These are phyloP conservation scores for Cremastinae sp. DNA, from an alignment of 2,888 invertebrate species.

Conservation along the genomic window DNA sequence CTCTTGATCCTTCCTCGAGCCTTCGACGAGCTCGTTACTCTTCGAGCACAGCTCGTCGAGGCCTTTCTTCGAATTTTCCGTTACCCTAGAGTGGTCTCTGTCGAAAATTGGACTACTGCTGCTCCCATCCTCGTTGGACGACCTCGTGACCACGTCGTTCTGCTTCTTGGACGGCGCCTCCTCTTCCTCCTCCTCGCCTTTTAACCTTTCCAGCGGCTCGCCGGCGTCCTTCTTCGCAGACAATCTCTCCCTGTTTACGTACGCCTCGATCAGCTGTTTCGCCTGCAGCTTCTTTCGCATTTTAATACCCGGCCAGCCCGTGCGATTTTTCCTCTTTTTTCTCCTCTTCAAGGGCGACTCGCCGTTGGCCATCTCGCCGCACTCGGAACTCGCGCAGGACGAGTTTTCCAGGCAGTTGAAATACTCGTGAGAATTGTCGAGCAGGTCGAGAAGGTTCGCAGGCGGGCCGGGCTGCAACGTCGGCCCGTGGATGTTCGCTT, in stretches of 20 bases:
- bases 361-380: slow-evolving; percentile 70
- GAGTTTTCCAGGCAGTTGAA: slow-evolving; percentile 75
- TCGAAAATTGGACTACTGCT: no score
- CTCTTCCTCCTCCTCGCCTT: slow-evolving; percentile 39
- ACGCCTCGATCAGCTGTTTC: slow-evolving; percentile 63
- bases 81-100: background rate
- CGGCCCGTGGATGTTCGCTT: slow-evolving; percentile 57
- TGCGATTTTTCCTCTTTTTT: slow-evolving; percentile 88
- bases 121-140: no score
- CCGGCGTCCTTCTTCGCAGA: slow-evolving; percentile 67
- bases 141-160: background rate
- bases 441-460: slow-evolving; percentile 73
- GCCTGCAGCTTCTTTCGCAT: slow-evolving; percentile 71
- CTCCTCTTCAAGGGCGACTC: slow-evolving; percentile 80
- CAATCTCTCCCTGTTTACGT: slow-evolving; percentile 59
- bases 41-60: background rate
- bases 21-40: slow-evolving; percentile 45
- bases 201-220: slow-evolving; percentile 21
- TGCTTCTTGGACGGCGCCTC: slow-evolving; percentile 37
- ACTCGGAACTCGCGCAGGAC: slow-evolving; percentile 78
- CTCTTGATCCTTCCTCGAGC: slow-evolving; percentile 35
- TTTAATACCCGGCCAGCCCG: slow-evolving; percentile 88
- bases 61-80: slow-evolving; percentile 16
- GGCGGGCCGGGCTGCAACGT: slow-evolving; percentile 73
- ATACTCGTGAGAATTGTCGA: slow-evolving; percentile 76